Conservation (phyloP, 2,888 invertebrate genomes). For the Metalampra italica region DNA sequence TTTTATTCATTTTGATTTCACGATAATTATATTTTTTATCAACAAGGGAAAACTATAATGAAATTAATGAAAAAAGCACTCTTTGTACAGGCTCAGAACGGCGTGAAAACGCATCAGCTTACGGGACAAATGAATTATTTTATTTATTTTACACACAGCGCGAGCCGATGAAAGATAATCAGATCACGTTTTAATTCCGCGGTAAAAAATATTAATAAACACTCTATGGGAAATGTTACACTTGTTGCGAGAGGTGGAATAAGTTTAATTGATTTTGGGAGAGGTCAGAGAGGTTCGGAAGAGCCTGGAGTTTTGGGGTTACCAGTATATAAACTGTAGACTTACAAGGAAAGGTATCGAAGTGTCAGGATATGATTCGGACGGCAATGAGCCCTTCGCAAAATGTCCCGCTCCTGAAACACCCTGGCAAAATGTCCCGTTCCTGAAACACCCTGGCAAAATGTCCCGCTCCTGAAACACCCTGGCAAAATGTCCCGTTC, state of each 20-base stretch:
- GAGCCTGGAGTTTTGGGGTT: too few species aligned
- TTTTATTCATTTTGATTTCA: background rate
- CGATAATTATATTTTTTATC: background rate
- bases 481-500: too few species aligned
- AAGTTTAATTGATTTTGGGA: slow-evolving; percentile 12
- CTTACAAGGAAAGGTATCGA: too few species aligned
- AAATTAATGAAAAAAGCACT: slow-evolving; percentile 29
- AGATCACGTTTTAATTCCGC: slow-evolving; percentile 70
- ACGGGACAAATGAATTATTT: slow-evolving; percentile 51
- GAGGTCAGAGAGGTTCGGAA: too few species aligned
- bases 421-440: too few species aligned
- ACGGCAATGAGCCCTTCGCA: too few species aligned
- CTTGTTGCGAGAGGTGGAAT: slow-evolving; percentile 35
- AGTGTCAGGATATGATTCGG: too few species aligned
- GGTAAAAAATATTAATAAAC: slow-evolving; percentile 51
- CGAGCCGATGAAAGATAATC: slow-evolving; percentile 65
- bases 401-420: too few species aligned
- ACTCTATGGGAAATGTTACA: slow-evolving; percentile 56
- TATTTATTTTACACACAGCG: slow-evolving; percentile 25
- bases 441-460: too few species aligned
- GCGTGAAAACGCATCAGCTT: slow-evolving; percentile 69
- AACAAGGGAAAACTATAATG: background rate
- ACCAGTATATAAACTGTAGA: too few species aligned
- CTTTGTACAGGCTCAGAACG: slow-evolving; percentile 39
- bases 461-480: too few species aligned